phyloP scores from a whole-genome alignment of 2,113 vertebrate genomes.

The Prunella himalayana region DNA sequence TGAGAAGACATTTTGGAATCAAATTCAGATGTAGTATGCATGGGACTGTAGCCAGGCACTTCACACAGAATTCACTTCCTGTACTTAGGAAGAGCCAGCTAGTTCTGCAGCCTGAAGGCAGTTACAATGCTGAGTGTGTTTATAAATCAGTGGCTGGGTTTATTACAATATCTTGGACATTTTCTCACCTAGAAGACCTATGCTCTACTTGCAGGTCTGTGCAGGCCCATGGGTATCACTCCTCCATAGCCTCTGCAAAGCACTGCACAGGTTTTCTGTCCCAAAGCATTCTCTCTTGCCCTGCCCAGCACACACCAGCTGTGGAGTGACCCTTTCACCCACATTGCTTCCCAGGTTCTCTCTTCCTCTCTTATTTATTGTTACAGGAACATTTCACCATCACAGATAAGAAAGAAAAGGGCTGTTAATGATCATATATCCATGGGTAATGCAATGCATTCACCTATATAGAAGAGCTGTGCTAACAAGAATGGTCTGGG shows the following conservation, averaged over 20 bases:
- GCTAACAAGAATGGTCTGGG: background rate
- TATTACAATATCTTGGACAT: background rate
- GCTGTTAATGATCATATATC: background rate
- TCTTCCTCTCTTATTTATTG: background rate
- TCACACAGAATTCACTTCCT: background rate
- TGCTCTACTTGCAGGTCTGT: background rate
- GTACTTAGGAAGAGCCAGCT: background rate
- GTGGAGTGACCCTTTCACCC: background rate
- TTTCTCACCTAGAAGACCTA: background rate
- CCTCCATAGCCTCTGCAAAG: background rate
- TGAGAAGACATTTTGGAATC: background rate
- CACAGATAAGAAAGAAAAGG: background rate
- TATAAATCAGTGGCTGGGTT: background rate
- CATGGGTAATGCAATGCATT: background rate
- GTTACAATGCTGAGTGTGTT: background rate
- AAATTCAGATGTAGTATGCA: background rate
- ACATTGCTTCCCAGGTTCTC: background rate
- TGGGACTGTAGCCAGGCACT: background rate
- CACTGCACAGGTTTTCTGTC: background rate
- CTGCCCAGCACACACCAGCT: background rate
- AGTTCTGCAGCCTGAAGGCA: background rate
- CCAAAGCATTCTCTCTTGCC: background rate
- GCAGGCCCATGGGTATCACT: background rate
- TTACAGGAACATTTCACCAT: background rate
- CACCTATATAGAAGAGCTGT: background rate